Base-by-base conservation (phyloP, 2,888 invertebrate species). In the Schizaphis graminum region DNA sequence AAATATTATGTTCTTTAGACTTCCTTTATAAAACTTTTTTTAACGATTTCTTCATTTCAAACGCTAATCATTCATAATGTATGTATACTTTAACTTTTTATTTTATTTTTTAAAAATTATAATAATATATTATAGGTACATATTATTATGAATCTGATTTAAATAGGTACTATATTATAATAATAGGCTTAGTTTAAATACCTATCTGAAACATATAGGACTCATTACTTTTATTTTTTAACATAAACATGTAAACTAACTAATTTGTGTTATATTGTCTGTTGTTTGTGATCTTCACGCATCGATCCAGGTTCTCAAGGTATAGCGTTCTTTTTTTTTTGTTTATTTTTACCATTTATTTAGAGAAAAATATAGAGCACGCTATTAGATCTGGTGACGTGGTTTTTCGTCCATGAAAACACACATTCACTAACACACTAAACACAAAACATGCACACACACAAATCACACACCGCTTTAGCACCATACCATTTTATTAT, bases 261-360 rank as follows among this genome's bases (percentile, higher is more conserved):
- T 94, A 91, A 94, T 94, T 87, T 94, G 90, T 94, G 86, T 94
- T 94, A 67, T 94, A 61, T 95, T 95, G 94, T 95, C 95, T 95
- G 95, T 95, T 94, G 95, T 95, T 95, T 95, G 94, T 95, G 95
- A 95, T 94, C 95, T 95, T 95, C 95, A 96, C 96, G 96, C 96
- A 96, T 96, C 96, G 96, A 96, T 95, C 96, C 96, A 96, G 96
- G 96, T 96, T 96, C 96, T 96, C 96, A 96, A 96, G 96, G 96
- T 96, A 95, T 94, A 94, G 93, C 94, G 91, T 92, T 95, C 94
- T 91, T 94, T 95, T 95, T 95, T 95, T 93, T 91, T 91, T 88
- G 44, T 90, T 57, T 87, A 95, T 86, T 94, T 95, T 94, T 94
- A 91, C 49, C 41, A 67, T 86, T 91, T 94, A 94, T 94, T 94